phyloP scores from a whole-genome alignment of 2,113 vertebrate species.

The Corydoras sp. region DNA sequence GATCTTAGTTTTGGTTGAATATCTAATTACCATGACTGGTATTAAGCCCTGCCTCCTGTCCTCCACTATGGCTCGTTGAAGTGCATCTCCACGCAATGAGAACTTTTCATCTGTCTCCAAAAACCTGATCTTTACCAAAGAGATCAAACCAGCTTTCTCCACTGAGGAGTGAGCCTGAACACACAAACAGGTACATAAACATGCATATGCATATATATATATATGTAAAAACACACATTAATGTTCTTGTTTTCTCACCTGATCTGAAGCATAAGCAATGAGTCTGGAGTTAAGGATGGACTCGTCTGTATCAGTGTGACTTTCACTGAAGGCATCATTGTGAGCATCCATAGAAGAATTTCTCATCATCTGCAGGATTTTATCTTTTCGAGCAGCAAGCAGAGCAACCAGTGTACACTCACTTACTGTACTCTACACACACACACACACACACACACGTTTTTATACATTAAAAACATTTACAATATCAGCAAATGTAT shows the following conservation, averaged over 20 bases:
- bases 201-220: neutral
- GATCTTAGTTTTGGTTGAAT: neutral
- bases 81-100: slow-evolving; percentile 80
- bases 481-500: neutral
- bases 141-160: slow-evolving; percentile 90
- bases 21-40: slow-evolving; percentile 79
- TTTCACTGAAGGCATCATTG: slow-evolving; percentile 45
- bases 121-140: slow-evolving; percentile 86
- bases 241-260: slow-evolving; percentile 63
- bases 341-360: slow-evolving; percentile 62
- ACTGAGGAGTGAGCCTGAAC: slow-evolving; percentile 91
- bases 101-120: slow-evolving; percentile 82
- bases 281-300: slow-evolving; percentile 81
- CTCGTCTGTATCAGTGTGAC: slow-evolving; percentile 70
- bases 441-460: slow-evolving; percentile 1
- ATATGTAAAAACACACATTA: slow-evolving; percentile 61
- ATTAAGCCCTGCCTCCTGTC: slow-evolving; percentile 78
- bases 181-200: slow-evolving; percentile 14
- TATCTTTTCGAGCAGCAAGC: slow-evolving; percentile 84
- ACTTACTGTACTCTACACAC: slow-evolving; percentile 57
- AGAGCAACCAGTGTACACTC: slow-evolving; percentile 87
- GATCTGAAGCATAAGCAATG: slow-evolving; percentile 86
- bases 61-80: slow-evolving; percentile 79
- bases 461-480: neutral
- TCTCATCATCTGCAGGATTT: slow-evolving; percentile 75